Base-by-base conservation (phyloP, 2,113 vertebrate species). In the Microtus richardsoni region DNA sequence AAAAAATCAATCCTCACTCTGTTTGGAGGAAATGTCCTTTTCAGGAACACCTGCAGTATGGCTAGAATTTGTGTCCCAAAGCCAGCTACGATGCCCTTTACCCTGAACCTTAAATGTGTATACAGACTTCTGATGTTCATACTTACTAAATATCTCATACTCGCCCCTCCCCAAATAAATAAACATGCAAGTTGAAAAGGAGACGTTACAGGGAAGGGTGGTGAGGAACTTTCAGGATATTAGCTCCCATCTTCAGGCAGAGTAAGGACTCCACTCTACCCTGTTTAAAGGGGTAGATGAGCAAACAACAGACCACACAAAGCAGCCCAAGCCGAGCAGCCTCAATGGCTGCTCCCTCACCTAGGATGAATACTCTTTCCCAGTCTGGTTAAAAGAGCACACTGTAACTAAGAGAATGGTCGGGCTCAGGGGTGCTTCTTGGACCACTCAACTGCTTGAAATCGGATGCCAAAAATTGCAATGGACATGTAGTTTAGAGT, bases 261-360 rank as follows among this genome's bases (percentile, higher is more conserved):
- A 71, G 58, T 52, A 92, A 86, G 49, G 74, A 95, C 86, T 70
- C 6, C 0, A 39, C 83, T 36, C 66, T n/a, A 13, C 19, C 58
- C 78, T 88, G 88, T 75, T 87, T 94, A 84, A 89, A 92, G 74
- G 58, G 58, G 41, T 47, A 94, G 87, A 93, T 91, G 89, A 93
- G 89, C 87, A 91, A 93, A 95, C 75, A 96, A 77, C 21, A 47
- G 87, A 82, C 75, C 88, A 93, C 79, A 94, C 10, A 17, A 54
- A 92, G 94, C 95, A 92, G 91, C 49, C 93, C 74, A 6, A 71
- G 84, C 91, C 87, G 58, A 94, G 93, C 52, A 96, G 78, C 92
- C 78, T 94, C 54, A 66, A 17, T 47, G 47, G 54, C 44, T 58
- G 86, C 73, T 92, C 78, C 70, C 80, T 96, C 91, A 94, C 89